Percentiles rank a stretch among this genome's conserved stretches.
These are phyloP conservation scores for Lemur catta DNA, from an alignment of 2,797 vertebrate genomes.

Conservation along the genomic window DNA sequence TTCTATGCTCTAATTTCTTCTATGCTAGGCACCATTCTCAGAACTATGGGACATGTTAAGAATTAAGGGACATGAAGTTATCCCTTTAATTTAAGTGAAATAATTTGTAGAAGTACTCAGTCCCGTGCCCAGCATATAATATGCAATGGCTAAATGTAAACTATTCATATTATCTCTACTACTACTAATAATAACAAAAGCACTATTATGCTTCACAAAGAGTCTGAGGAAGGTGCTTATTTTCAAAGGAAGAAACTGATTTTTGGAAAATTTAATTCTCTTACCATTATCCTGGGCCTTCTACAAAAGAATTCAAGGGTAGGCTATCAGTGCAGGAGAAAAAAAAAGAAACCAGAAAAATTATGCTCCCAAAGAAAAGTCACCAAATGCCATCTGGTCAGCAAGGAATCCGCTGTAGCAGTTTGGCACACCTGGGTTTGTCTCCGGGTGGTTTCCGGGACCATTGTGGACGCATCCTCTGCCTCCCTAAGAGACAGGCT, in stretches of 20 bases:
- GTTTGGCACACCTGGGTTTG: not conserved
- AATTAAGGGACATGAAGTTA: not conserved
- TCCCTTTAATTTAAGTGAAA: not conserved
- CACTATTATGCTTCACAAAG: not conserved
- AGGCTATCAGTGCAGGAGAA: not conserved
- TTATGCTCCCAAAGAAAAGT: not conserved
- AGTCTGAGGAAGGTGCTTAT: not conserved
- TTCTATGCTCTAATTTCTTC: no score
- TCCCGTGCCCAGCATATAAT: no score
- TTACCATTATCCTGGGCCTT: not conserved
- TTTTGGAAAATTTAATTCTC: not conserved
- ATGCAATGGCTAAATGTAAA: not conserved
- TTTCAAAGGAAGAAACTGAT: not conserved
- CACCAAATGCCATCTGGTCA: not conserved
- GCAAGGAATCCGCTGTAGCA: not conserved
- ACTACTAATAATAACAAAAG: not conserved
- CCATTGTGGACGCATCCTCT: not conserved
- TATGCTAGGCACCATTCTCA: not conserved
- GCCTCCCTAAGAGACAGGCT: not conserved
- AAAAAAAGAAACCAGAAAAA: not conserved
- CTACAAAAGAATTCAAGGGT: not conserved
- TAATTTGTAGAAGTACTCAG: not conserved
- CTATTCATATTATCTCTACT: not conserved
- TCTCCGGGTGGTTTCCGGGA: not conserved
- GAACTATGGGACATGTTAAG: not conserved